Evolutionary conservation across 2,113 vertebrate species (phyloP), one percentile per base, ranked within the genome.

Genomic region (Lagopus muta): DNA sequence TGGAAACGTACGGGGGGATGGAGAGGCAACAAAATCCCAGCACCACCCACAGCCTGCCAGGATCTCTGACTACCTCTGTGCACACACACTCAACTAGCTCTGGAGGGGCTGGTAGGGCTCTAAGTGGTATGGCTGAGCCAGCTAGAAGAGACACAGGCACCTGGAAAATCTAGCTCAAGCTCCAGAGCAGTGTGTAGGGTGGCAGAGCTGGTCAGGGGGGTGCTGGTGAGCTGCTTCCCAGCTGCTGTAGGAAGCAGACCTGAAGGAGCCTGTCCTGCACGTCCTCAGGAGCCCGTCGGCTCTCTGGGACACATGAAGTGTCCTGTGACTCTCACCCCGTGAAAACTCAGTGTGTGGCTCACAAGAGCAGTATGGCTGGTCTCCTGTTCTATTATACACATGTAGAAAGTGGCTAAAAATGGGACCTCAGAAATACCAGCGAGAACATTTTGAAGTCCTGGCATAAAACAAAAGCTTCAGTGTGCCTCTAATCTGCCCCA

Each of bases 401-500:
- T 34, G 43, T 65, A 42, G 36, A 38, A 47, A 69, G 77, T 8
- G 22, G 72, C 40, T 86, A 77, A 83, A 89, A 93, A 36, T 0
- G 5, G 7, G 28, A 32, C 82, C 61, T 86, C 76, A 83, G 65
- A 65, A 95, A 89, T 32, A 42, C 42, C 79, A 74, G 16, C 17
- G 13, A 93, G 69, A 88, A 43, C 79, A 60, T 40, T 94, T 61
- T 54, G 30, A 81, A 88, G 64, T 32, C 50, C 76, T 90, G 61
- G 82, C 82, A 93, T 8, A 20, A 91, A 88, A 94, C 57, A 74
- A 94, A 96, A 95, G 85, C 77, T 43, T 86, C 72, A 43, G 25
- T 36, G 61, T 78, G 76, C 28, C 76, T 90, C 80, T 90, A 71
- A 96, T 92, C 42, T 90, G 66, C 72, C 79, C 60, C 66, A 38